Evolutionary conservation across 2,888 invertebrate species (phyloP).

Genomic region (Thereva unica): DNA sequence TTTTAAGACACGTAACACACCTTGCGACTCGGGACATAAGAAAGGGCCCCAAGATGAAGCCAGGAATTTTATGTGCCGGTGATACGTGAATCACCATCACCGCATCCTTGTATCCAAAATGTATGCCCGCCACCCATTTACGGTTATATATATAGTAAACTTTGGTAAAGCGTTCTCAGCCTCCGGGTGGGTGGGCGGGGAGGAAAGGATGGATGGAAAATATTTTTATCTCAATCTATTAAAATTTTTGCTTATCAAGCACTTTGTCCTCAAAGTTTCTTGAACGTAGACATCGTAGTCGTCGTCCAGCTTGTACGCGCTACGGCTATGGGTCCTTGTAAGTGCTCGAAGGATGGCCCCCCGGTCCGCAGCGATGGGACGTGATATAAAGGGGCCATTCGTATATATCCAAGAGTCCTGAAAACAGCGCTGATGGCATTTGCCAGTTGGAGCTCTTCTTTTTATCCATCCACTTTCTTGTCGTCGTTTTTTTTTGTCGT

Average conservation of each 20-base stretch:
- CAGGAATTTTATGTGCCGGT: neutral
- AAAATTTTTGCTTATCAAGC: conserved; percentile 36
- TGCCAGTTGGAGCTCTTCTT: conserved; percentile 18
- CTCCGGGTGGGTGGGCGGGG: no score
- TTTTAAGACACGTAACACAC: conserved; percentile 32
- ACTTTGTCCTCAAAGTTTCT: conserved; percentile 16
- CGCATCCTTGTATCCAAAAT: neutral
- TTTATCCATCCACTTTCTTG: conserved; percentile 24
- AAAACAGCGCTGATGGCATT: conserved; percentile 23
- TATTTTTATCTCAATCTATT: conserved; percentile 37
- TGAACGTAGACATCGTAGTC: no score
- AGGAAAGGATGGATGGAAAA: conserved; percentile 16
- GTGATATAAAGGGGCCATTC: conserved; percentile 5
- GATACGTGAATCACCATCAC: conserved; percentile 6
- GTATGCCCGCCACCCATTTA: no score
- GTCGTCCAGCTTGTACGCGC: conserved; percentile 20
- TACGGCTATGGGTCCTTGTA: neutral
- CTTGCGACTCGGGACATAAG: neutral
- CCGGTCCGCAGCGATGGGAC: neutral
- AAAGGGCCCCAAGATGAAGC: conserved; percentile 2
- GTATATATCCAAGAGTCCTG: neutral
- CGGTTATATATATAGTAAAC: no score
- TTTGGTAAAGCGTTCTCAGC: no score
- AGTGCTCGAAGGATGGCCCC: neutral
- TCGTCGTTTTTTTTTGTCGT: conserved; percentile 18